Evolutionary conservation across 1,140 invertebrate species (phyloP).

Genomic region (Pygmarrhopalites habei): DNA sequence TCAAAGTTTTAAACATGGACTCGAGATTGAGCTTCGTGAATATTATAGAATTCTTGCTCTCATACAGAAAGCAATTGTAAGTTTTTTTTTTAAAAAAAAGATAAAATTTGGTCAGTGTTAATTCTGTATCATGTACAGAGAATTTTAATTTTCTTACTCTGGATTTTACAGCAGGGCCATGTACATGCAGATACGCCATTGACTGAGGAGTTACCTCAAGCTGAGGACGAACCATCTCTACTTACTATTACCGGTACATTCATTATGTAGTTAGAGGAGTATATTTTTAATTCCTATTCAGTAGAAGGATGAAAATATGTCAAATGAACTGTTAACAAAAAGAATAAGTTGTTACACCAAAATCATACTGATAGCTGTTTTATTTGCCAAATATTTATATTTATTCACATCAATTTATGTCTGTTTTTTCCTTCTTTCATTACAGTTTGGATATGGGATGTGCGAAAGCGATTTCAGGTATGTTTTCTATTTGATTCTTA

Average conservation of each 20-base stretch:
- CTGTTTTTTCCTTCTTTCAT: too few species aligned
- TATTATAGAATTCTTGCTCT: slow-evolving; percentile 81
- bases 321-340: too few species aligned
- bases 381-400: too few species aligned
- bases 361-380: too few species aligned
- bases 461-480: slow-evolving; percentile 52
- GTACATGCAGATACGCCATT: slow-evolving; percentile 40
- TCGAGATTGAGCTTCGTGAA: slow-evolving; percentile 73
- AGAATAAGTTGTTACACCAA: too few species aligned
- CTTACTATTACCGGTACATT: too few species aligned
- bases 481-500: background rate
- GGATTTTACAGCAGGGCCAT: background rate
- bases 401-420: too few species aligned
- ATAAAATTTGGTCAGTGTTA: background rate
- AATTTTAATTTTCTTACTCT: too few species aligned
- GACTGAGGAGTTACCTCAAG: slow-evolving; percentile 44
- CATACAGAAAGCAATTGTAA: slow-evolving; percentile 68
- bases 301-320: too few species aligned
- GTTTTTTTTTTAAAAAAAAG: too few species aligned
- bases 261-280: too few species aligned
- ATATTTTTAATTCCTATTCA: too few species aligned
- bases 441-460: slow-evolving; percentile 71
- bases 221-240: slow-evolving; percentile 56
- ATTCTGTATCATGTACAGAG: slow-evolving; percentile 2
- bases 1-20: slow-evolving; percentile 76